Base-by-base conservation (phyloP, 2,888 invertebrate genomes). In the Phengaris alcon region DNA sequence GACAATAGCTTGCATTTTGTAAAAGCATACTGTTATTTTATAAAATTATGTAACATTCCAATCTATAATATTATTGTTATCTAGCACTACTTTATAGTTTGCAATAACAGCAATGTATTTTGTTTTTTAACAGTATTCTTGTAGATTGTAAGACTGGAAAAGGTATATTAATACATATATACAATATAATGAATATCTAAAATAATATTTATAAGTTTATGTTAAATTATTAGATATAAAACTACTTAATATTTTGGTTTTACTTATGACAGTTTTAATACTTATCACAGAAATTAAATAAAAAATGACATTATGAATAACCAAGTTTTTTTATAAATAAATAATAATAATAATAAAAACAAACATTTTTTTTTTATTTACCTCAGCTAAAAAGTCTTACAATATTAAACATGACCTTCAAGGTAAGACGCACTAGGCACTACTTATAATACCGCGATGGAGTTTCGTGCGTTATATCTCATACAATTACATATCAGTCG, bases 141-240 rank as follows among this genome's bases (percentile, higher is more conserved):
- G 87, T 91, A 91, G 90, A 87, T 88, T 79, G 88, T 92, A 92
- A 92, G 93, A 92, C 93, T 93, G 92, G 92, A 89, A 88, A 87
- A 82, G 85, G 86, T 85, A 87, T 90, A 87, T 90, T 90, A 35
- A 35, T 64, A 88, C 88, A 83, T 86, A 87, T 13, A 55, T 6
- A 9, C 9, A 22, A 22, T 22, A 86, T 87, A 84, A 86, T 85
- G 70, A 75, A 75, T 76, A 77, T 68, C 35, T 64, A 13, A 64
- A 64, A 35, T 6, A 64, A 35, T 64, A 64, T 35, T n/a, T 55
- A 8, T 82, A 85, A 86, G 86, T 84, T 84, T 84, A 86, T 85
- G 68, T 69, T 69, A 69, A 64, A 52, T 64, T 22, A 55, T 55
- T 69, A 48, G 69, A 15, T 70, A 55, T 4, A 22, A 59, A 10